Evolutionary conservation across 2,113 vertebrate species (phyloP).

Genomic region (Telmatochromis brichardi): DNA sequence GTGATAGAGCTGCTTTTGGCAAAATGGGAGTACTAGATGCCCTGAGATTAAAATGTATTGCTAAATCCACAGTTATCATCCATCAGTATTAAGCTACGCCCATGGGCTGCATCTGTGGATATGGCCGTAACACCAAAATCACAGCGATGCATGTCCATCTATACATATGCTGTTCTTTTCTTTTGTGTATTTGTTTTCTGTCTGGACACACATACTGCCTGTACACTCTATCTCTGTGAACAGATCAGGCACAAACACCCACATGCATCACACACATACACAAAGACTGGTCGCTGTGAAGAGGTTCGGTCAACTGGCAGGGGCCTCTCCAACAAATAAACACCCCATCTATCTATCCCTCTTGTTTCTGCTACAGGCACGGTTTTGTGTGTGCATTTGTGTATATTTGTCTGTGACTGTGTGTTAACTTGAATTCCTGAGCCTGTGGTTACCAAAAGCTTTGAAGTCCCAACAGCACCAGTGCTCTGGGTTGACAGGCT

Average conservation of each 20-base stretch:
- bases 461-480: constrained; percentile 65
- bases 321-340: constrained; percentile 60
- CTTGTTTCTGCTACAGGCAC: not conserved
- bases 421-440: constrained; percentile 65
- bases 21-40: not conserved
- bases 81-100: not conserved
- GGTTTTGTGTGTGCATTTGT: not conserved
- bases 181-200: not conserved
- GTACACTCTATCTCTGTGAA: not conserved
- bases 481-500: constrained; percentile 46
- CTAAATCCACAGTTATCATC: not conserved
- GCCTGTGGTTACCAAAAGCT: constrained; percentile 70
- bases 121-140: not conserved
- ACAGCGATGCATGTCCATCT: not conserved
- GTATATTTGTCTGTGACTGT: not conserved
- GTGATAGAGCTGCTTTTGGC: not conserved
- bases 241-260: not conserved
- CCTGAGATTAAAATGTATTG: not conserved
- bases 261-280: constrained; percentile 23
- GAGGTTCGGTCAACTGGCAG: constrained; percentile 45
- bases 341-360: constrained; percentile 21
- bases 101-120: not conserved
- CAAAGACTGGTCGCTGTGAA: constrained; percentile 23
- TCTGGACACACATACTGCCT: not conserved
- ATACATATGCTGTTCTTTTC: not conserved